These are phyloP conservation scores for Apostichopus leukothele DNA, from an alignment of 53 echinoderm and acorn worm genomes.

Conservation along the genomic window DNA sequence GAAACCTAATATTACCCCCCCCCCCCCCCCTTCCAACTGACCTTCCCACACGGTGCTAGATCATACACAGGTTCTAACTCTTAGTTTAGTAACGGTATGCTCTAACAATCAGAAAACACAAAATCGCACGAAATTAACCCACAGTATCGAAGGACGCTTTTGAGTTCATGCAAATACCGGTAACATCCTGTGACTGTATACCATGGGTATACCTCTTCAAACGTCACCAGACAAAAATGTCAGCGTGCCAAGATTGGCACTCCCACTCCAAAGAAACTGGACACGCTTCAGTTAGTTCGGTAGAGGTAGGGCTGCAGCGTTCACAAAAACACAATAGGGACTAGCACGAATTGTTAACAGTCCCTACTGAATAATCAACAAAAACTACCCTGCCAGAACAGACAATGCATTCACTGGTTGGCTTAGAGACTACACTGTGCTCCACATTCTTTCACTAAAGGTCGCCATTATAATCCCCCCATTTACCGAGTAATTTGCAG, in stretches of 20 bases:
- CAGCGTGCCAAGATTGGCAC: neutral
- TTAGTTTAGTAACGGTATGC: no score
- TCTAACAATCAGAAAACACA: no score
- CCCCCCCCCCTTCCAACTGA: no score
- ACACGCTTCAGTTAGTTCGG: neutral
- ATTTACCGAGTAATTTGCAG: neutral
- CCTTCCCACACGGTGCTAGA: no score
- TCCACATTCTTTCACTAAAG: neutral
- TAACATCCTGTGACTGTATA: neutral
- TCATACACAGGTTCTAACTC: no score
- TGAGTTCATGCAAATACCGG: neutral
- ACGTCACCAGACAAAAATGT: conserved; percentile 21
- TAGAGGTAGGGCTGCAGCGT: conserved; percentile 16
- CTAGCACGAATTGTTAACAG: neutral
- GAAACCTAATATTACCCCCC: no score
- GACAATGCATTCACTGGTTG: neutral
- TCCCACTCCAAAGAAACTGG: neutral
- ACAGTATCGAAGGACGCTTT: no score
- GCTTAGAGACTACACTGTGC: neutral
- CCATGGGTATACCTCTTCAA: neutral
- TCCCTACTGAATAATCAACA: conserved; percentile 6
- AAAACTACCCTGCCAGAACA: neutral
- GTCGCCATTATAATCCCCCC: neutral
- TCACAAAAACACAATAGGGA: neutral
- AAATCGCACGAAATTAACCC: no score